Evolutionary conservation across 1,140 invertebrate genomes (phyloP), one percentile per base, ranked within the genome.

Genomic region (Tetranychus urticae): DNA sequence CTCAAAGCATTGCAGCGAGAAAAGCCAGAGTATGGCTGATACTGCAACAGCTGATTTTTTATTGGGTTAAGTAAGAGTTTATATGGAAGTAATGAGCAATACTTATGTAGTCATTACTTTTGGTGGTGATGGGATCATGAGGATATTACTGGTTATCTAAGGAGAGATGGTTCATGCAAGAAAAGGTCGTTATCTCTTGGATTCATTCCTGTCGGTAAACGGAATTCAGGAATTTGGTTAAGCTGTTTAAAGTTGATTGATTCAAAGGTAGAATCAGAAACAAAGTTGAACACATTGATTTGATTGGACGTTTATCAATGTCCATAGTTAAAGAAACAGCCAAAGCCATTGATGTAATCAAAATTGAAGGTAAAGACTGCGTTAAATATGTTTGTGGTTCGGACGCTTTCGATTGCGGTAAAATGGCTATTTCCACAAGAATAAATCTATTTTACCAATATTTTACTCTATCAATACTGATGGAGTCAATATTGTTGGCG

Each of bases 71-170:
- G 88, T 88, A 2, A 82, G 84, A 69, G 76, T 80, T 58, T 77
- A 81, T 60, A 77, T 84, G 58, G 78, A 81, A 63, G 70, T 78
- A 36, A 75, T 81, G 67, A 77, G 78, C n/a, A 77, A 79, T 64
- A 85, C 84, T 2, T 86, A 93, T 76, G 83, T 82, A 34, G 81
- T 97, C 63, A 76, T 94, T 56, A 80, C 93, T 5, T 90, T 88
- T 63, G 90, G 91, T 33, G 91, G 91, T 36, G 87, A 93, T 79
- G 91, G 90, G 13, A 92, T 89, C 8, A 68, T 14, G 91, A 97
- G 75, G 84, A 86, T 64, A 72, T 84, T 35, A 85, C 77, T 70
- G 82, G 86, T 42, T 71, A 88, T 33, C 72, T 89, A 61, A 76
- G 85, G 66, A 73, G 83, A 68, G 76, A 78, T 60, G 81, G 84